Evolutionary conservation across 2,113 vertebrate species (phyloP).

Genomic region (Hiodon tergisus): DNA sequence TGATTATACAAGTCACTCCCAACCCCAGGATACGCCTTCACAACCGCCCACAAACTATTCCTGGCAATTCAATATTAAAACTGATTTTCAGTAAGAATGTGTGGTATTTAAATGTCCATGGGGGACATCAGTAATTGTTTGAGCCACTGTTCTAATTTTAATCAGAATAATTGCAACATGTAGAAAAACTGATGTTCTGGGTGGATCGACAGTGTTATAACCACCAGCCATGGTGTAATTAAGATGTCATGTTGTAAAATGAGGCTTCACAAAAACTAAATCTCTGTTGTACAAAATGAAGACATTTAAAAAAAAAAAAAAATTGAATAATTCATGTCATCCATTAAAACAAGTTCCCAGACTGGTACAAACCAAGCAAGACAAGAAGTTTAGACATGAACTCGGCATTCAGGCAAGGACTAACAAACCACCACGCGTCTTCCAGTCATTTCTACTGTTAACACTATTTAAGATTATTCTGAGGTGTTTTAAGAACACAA

Average conservation of each 20-base stretch:
- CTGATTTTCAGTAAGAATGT: too few species aligned
- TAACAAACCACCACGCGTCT: neutral
- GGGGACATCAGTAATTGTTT: constrained; percentile 1
- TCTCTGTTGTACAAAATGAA: constrained; percentile 11
- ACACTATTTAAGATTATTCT: neutral
- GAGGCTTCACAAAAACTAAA: neutral
- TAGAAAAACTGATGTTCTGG: constrained; percentile 14
- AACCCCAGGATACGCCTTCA: too few species aligned
- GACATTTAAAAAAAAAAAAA: constrained; percentile 22
- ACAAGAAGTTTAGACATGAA: neutral
- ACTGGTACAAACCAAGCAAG: constrained; percentile 2
- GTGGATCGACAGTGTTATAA: constrained; percentile 18
- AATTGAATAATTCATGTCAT: constrained; percentile 12
- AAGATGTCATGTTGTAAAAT: constrained; percentile 25
- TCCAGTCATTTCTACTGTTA: neutral
- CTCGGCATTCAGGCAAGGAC: neutral
- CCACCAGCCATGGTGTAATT: constrained; percentile 20
- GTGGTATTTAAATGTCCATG: neutral
- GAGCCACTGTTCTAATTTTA: constrained; percentile 20
- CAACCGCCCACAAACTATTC: too few species aligned
- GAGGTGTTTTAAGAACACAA: too few species aligned
- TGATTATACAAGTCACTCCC: too few species aligned
- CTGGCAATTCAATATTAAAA: too few species aligned
- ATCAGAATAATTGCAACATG: constrained; percentile 19
- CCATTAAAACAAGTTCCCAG: constrained; percentile 1